These are phyloP conservation scores for Sphecodes monilicornis DNA, from an alignment of 2,888 invertebrate genomes.

Conservation along the genomic window DNA sequence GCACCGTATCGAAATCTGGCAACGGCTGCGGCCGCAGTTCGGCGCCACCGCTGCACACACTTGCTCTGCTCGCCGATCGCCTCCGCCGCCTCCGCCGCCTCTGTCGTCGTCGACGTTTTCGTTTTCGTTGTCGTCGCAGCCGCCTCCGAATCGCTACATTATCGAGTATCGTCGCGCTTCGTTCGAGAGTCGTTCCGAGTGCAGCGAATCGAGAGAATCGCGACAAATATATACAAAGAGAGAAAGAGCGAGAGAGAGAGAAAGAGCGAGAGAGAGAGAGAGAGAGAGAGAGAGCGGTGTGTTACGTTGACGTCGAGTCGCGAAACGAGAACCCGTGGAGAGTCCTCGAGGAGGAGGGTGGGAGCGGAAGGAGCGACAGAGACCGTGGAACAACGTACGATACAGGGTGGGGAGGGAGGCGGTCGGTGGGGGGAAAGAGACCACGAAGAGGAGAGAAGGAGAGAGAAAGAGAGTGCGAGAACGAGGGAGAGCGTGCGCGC, in stretches of 20 bases:
- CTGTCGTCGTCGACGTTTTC: slow-evolving; percentile 32
- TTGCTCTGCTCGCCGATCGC: slow-evolving; percentile 36
- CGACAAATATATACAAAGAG: neutral
- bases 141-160: slow-evolving; percentile 40
- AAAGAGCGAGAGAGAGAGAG: neutral
- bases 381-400: slow-evolving; percentile 19
- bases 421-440: slow-evolving; percentile 5
- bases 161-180: slow-evolving; percentile 54
- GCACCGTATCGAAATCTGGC: slow-evolving; percentile 66
- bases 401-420: slow-evolving; percentile 7
- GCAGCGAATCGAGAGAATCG: slow-evolving; percentile 44
- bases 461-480: slow-evolving; percentile 28
- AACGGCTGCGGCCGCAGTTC: slow-evolving; percentile 53
- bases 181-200: slow-evolving; percentile 40
- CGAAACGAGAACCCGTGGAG: slow-evolving; percentile 37
- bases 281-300: slow-evolving; percentile 26
- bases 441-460: slow-evolving; percentile 10
- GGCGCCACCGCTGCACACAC: slow-evolving; percentile 63
- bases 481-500: slow-evolving; percentile 48
- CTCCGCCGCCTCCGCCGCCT: slow-evolving; percentile 40
- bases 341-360: slow-evolving; percentile 46
- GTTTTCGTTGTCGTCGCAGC: slow-evolving; percentile 3
- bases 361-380: slow-evolving; percentile 23
- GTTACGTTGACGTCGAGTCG: slow-evolving; percentile 57
- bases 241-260: neutral